Evolutionary conservation across 92 coral and sea anemone species (phyloP).

Genomic region (Porites evermanni): DNA sequence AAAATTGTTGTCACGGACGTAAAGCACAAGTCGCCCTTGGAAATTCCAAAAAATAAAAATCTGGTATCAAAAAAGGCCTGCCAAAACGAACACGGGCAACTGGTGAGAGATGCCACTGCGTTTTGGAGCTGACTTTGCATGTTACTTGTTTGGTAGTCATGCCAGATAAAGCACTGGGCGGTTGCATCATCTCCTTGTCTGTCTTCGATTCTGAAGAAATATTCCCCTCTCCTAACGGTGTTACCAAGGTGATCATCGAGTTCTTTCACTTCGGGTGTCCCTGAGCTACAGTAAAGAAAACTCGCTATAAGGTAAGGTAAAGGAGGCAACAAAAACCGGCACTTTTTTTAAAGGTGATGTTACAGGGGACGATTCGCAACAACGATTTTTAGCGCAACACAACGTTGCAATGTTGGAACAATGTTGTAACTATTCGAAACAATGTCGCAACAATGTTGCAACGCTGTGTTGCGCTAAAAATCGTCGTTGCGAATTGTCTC

Average conservation of each 20-base stretch:
- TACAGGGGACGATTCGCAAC: no score
- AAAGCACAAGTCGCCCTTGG: background rate
- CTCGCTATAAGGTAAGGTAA: no score
- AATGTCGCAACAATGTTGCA: no score
- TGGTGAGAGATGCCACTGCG: background rate
- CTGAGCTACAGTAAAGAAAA: constrained; percentile 36
- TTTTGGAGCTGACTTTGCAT: background rate
- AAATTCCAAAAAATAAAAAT: background rate
- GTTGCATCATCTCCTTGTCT: constrained; percentile 42
- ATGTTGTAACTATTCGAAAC: no score
- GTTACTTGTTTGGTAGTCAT: constrained; percentile 9
- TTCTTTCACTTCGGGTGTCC: background rate
- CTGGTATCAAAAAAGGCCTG: constrained; percentile 35
- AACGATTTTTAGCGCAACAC: no score
- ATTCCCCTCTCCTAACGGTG: constrained; percentile 34
- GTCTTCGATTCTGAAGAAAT: constrained; percentile 51
- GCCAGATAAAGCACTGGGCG: constrained; percentile 47
- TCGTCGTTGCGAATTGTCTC: no score
- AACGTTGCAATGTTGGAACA: no score
- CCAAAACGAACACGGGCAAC: constrained; percentile 46
- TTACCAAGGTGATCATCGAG: background rate
- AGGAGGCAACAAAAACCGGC: no score
- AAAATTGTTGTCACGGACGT: background rate
- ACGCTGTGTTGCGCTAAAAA: no score
- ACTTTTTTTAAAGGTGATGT: no score